These are phyloP conservation scores for Drosophila biarmipes DNA, from an alignment of 1,140 invertebrate genomes.

Conservation along the genomic window DNA sequence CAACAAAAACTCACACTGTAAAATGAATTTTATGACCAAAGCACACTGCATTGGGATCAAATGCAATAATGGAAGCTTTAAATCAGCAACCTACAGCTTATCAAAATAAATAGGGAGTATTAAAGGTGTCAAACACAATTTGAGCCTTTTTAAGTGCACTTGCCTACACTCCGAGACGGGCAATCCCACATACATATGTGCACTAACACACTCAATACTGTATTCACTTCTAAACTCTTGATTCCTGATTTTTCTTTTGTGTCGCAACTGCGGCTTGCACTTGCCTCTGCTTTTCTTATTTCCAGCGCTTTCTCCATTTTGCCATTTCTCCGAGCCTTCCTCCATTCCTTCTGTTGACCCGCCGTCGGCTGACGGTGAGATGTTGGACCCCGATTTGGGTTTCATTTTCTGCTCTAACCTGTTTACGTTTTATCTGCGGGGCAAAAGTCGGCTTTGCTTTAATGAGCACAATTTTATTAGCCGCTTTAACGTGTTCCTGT, in stretches of 20 bases:
- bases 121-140: not conserved
- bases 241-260: conserved; percentile 71
- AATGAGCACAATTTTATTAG: conserved; percentile 79
- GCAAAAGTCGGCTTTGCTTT: conserved; percentile 71
- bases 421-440: conserved; percentile 66
- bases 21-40: too few relatives aligned
- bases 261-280: conserved; percentile 55
- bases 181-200: not conserved
- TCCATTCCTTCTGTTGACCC: conserved; percentile 39
- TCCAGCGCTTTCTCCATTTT: not conserved
- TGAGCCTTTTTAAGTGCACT: conserved; percentile 7
- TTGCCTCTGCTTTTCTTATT: conserved; percentile 67
- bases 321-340: not conserved
- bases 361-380: conserved; percentile 26
- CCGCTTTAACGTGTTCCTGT: conserved; percentile 59
- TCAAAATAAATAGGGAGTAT: not conserved
- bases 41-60: too few relatives aligned
- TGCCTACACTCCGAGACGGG: conserved; percentile 7
- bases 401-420: conserved; percentile 60
- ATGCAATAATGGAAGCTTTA: not conserved
- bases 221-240: conserved; percentile 62
- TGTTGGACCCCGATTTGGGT: conserved; percentile 36
- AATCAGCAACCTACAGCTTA: not conserved
- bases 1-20: too few relatives aligned
- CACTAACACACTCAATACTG: conserved; percentile 26